Conservation (phyloP, 1,140 invertebrate species). For the Campoletis sonorensis region DNA sequence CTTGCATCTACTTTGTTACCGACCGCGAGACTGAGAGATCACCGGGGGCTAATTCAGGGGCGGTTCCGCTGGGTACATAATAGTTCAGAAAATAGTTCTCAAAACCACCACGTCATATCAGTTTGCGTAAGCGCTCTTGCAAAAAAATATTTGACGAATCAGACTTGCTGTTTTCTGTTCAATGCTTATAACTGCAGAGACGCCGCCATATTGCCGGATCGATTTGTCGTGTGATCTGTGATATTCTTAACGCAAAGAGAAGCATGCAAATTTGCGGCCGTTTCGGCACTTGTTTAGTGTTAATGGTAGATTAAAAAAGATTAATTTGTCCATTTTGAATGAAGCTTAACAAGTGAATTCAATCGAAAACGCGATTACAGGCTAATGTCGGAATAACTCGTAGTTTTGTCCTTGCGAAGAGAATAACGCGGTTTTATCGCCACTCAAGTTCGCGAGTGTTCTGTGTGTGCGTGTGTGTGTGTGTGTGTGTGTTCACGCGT, state of each 20-base stretch:
- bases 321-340: background rate
- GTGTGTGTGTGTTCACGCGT: constrained; percentile 13
- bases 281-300: background rate
- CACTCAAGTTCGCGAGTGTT: background rate
- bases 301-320: background rate
- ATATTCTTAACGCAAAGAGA: constrained; percentile 39
- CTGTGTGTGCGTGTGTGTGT: constrained; percentile 16
- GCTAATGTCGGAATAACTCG: background rate
- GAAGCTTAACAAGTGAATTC: background rate
- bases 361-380: background rate
- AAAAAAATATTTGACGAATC: too few species aligned
- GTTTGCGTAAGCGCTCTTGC: background rate
- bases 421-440: background rate
- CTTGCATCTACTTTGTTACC: too few species aligned
- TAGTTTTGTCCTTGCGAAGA: background rate
- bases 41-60: too few species aligned
- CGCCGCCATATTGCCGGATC: constrained; percentile 62
- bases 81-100: too few species aligned
- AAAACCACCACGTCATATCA: background rate
- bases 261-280: background rate
- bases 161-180: background rate
- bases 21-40: too few species aligned
- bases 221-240: constrained; percentile 51
- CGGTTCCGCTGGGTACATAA: too few species aligned
- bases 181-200: background rate